Base-by-base conservation (phyloP, 1,140 invertebrate genomes). In the Tetramorium parvispinum region DNA sequence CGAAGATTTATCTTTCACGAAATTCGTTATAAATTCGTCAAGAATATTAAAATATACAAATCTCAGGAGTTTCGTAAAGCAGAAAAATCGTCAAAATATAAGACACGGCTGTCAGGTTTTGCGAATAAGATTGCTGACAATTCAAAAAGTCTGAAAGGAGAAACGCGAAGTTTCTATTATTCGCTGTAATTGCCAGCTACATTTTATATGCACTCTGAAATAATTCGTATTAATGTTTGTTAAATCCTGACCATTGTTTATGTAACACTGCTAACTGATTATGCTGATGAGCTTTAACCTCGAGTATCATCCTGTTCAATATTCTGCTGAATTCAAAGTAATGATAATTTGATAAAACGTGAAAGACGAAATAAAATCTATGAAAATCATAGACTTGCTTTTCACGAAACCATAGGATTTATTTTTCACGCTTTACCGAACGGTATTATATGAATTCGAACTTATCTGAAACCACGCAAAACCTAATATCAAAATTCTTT, bases 221-320 rank as follows among this genome's bases (percentile, higher is more conserved):
- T 37, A 65, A 37, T 11, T 65, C 32, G 3, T 65, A 68, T 43
- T 43, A 37, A 21, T 37, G 8, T 32, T 32, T 13, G n/a, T 68
- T 37, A 68, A 68, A 68, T 32, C 59, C 27, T 43, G 5, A 68
- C 5, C 13, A 43, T 21, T 43, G 37, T 68, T 68, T 68, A 43
- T 5, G n/a, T 5, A 40, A 40, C 43, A 66, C 21, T 21, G 18
- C 37, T 40, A 66, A 66, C 2, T 66, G n/a, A 68, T 68, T 68
- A 68, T 43, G 65, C 65, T 68, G n/a, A 68, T 68, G 11, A 68
- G 37, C 11, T 40, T 68, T 43, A 68, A 40, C 37, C 37, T 40
- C 65, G 65, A 68, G n/a, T 68, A 68, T 68, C 37, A 68, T 43
- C 18, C 32, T 43, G 37, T 43, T 68, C 65, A 4, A 68, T 43